Evolutionary conservation across 2,113 vertebrate species (phyloP).

Genomic region (Neomonachus schauinslandi): DNA sequence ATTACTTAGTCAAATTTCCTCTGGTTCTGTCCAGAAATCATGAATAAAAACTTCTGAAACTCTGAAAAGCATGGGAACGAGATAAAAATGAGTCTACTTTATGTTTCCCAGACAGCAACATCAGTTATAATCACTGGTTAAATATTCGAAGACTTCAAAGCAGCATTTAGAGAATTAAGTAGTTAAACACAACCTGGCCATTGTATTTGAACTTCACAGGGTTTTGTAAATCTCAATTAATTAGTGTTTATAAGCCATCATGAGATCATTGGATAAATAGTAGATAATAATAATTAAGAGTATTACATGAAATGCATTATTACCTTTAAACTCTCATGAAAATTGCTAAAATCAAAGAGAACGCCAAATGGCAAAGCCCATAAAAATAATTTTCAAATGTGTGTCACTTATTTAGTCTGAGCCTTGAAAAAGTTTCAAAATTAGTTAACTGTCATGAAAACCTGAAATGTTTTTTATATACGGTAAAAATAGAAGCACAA

Average conservation of each 20-base stretch:
- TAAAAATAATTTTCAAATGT: conserved; percentile 36
- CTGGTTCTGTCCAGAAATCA: conserved; percentile 35
- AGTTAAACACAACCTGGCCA: background rate
- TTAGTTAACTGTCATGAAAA: background rate
- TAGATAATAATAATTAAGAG: conserved; percentile 71
- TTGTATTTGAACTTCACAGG: conserved; percentile 30
- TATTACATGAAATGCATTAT: conserved; percentile 62
- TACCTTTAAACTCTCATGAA: conserved; percentile 56
- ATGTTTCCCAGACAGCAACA: conserved; percentile 22
- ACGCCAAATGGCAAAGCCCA: background rate
- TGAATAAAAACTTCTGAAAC: conserved; percentile 15
- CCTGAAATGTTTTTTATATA: background rate
- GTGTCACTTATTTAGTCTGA: background rate
- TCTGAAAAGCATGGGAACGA: conserved; percentile 56
- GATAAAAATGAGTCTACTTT: conserved; percentile 40
- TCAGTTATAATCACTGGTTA: conserved; percentile 56
- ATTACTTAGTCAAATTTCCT: conserved; percentile 5
- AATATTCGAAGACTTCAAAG: conserved; percentile 71
- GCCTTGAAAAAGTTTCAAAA: background rate
- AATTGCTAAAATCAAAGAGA: conserved; percentile 59
- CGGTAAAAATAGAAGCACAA: background rate
- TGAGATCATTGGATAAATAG: conserved; percentile 75
- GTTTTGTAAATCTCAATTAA: conserved; percentile 75
- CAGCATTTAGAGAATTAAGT: conserved; percentile 35
- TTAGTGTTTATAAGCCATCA: conserved; percentile 70